Evolutionary conservation across 2,113 vertebrate species (phyloP), one percentile per base, ranked within the genome.

Genomic region (Natator depressus): DNA sequence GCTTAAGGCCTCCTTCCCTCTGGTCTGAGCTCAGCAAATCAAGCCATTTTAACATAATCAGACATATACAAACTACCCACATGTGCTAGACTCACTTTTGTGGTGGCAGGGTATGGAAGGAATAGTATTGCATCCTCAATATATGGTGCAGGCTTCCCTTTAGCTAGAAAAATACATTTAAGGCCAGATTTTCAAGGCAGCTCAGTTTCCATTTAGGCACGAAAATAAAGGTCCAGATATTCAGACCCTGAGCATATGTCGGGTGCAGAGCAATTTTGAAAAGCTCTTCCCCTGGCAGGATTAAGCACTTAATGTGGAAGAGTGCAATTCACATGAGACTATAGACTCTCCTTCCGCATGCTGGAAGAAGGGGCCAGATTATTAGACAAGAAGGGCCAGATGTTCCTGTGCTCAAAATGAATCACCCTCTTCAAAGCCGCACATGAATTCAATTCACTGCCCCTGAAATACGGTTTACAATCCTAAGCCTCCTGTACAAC

Each of bases 211-310:
- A 1, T 14, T 17, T 38, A 1, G 76, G 4, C 47, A 57, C 1
- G 54, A 69, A 49, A 2, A 42, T 0, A 0, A 62, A 62, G 49
- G 29, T 25, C 27, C 10, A 62, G 51, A 55, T 53, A 83, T 83
- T 38, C 90, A 0, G 7, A 88, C 6, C 78, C 85, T 82, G 22
- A 0, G 0, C 2, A 42, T 75, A 51, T 17, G 42, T 35, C 25
- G 47, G 42, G 55, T 5, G 35, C 19, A 10, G 62, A 85, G 4
- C 3, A 10, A 4, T n/a, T 65, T 8, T 88, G 38, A 65, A 85
- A 54, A 75, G 38, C 38, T 13, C 75, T 42, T 49, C 78, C 20
- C 22, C 62, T 54, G 6, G 47, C 38, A 42, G 38, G 47, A 31
- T 0, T 9, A 3, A 38, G n/a, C 29, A 22, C n/a, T 42, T 72